A percentile compares a stretch with the other conserved stretches of the same genome.
phyloP scores from a whole-genome alignment of 2,888 invertebrate genomes.

The Morpho deidamia region DNA sequence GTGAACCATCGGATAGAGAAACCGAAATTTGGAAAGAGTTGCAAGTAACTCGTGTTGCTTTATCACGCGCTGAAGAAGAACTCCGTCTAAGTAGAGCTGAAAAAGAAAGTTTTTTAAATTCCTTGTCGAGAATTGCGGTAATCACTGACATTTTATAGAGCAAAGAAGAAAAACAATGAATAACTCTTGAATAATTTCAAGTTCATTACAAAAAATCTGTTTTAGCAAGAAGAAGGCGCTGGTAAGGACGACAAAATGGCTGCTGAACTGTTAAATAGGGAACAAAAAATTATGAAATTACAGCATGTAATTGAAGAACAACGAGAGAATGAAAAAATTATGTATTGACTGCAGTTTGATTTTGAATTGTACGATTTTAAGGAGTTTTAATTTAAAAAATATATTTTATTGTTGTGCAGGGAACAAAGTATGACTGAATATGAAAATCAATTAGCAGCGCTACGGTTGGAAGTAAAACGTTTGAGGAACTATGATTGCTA shows the following conservation, averaged over 20 bases:
- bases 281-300: constrained; percentile 52
- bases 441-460: constrained; percentile 50
- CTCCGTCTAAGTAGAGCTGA: constrained; percentile 59
- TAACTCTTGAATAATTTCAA: too few relatives aligned
- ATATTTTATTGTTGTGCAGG: constrained; percentile 35
- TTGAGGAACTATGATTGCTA: constrained; percentile 58
- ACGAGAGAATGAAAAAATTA: constrained; percentile 52
- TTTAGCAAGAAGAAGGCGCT: constrained; percentile 54
- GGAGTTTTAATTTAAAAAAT: not conserved
- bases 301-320: constrained; percentile 53
- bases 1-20: constrained; percentile 63
- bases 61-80: constrained; percentile 58
- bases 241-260: constrained; percentile 59
- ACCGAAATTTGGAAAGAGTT: constrained; percentile 72
- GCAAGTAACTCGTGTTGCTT: constrained; percentile 47
- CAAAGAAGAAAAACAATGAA: not conserved
- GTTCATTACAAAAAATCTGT: too few relatives aligned
- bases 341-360: constrained; percentile 32
- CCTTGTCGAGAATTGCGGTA: constrained; percentile 70
- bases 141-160: not conserved
- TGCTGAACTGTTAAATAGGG: constrained; percentile 53
- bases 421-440: constrained; percentile 56
- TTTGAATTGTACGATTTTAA: too few relatives aligned
- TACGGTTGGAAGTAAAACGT: constrained; percentile 55
- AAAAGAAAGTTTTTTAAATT: constrained; percentile 68